Evolutionary conservation across 2,888 invertebrate species (phyloP).

Genomic region (Coleophora flavipennella): DNA sequence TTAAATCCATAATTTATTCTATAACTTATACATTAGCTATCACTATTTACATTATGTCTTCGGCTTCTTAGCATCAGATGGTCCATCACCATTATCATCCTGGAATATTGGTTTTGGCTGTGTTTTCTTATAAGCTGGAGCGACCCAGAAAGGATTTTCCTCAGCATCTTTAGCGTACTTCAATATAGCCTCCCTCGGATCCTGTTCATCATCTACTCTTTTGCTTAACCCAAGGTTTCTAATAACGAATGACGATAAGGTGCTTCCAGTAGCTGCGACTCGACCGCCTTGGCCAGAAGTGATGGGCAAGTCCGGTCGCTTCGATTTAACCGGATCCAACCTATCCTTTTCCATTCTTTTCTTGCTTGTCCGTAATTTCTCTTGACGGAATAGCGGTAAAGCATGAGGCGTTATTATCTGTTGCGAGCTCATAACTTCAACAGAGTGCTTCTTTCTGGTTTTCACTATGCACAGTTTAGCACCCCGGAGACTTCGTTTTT

Average conservation of each 20-base stretch:
- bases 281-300: conserved; percentile 94
- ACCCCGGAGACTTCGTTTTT: conserved; percentile 87
- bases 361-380: conserved; percentile 88
- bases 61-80: conserved; percentile 67
- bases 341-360: conserved; percentile 94
- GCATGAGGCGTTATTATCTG: conserved; percentile 98
- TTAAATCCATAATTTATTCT: too few species aligned
- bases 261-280: conserved; percentile 95
- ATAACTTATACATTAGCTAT: too few species aligned
- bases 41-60: conserved; percentile 35
- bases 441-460: conserved; percentile 82
- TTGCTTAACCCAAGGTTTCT: conserved; percentile 95
- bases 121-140: conserved; percentile 91
- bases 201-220: conserved; percentile 91
- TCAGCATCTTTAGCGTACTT: conserved; percentile 96
- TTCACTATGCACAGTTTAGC: conserved; percentile 92
- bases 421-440: conserved; percentile 90
- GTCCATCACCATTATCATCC: conserved; percentile 55
- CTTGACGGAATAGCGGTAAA: conserved; percentile 94
- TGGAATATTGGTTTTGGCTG: conserved; percentile 90
- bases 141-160: conserved; percentile 97
- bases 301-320: conserved; percentile 87
- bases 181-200: conserved; percentile 95
- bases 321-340: conserved; percentile 87
- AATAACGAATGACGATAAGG: conserved; percentile 96